These are phyloP conservation scores for Sparus aurata DNA, from an alignment of 2,797 vertebrate genomes.

Conservation along the genomic window DNA sequence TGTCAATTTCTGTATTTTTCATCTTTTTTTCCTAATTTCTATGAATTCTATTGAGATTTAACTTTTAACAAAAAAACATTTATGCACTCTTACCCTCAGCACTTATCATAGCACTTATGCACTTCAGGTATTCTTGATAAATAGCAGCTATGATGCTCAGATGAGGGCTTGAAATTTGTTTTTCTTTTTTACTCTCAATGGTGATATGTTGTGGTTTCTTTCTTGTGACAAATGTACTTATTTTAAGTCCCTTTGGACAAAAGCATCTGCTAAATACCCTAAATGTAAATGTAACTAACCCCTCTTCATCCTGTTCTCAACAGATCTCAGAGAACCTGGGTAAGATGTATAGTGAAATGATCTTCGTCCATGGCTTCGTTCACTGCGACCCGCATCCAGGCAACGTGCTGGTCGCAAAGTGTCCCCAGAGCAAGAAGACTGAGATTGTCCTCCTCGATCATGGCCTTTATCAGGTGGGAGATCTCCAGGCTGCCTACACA, in stretches of 20 bases:
- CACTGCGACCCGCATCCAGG: constrained; percentile 98
- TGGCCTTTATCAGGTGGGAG: constrained; percentile 94
- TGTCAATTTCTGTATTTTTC: neutral
- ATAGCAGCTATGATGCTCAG: too few relatives aligned
- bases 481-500: constrained; percentile 49
- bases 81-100: too few relatives aligned
- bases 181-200: too few relatives aligned
- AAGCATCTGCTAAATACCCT: too few relatives aligned
- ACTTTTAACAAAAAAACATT: neutral
- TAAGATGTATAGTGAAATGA: constrained; percentile 98
- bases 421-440: constrained; percentile 83
- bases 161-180: too few relatives aligned
- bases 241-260: too few relatives aligned
- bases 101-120: too few relatives aligned
- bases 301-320: neutral
- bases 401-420: constrained; percentile 93
- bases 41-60: neutral
- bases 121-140: too few relatives aligned
- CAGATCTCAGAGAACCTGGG: constrained; percentile 95
- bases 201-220: too few relatives aligned
- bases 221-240: too few relatives aligned
- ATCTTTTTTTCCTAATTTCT: neutral
- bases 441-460: constrained; percentile 96
- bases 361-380: constrained; percentile 97
- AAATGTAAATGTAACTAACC: neutral